Base-by-base conservation (phyloP, 2,888 invertebrate species). In the Cataglyphis albicans region DNA sequence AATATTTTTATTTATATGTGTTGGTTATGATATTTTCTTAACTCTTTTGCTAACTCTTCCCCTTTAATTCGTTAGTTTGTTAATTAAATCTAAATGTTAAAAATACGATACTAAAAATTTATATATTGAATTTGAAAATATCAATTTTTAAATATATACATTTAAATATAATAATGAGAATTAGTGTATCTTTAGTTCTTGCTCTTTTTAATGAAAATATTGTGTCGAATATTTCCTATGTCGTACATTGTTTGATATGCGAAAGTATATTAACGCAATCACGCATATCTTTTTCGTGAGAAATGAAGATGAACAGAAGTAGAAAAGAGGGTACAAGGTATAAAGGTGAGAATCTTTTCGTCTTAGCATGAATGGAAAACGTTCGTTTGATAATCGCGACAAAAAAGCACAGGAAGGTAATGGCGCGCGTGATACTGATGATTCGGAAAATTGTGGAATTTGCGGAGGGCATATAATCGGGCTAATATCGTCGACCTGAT, bases 371-470 rank as follows among this genome's bases (percentile, higher is more conserved):
- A 64, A 59, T 48, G 72, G 61, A 82, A 89, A 83, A 74, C 81
- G 82, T 86, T 74, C 81, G 82, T 70, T 29, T 70, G 86, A 87
- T 90, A 89, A 91, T 90, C 87, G 87, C 78, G 67, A 85, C 86
- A 83, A 89, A 86, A 83, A 82, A 86, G 86, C 68, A 81, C 65
- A 67, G 81, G 84, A 82, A 84, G 86, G 85, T 91, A 91, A 91
- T 91, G 87, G 88, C 81, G 88, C 87, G 88, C 89, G 84, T 81
- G 87, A 82, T 91, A 90, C 87, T 84, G 89, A 90, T 91, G 91
- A 92, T 92, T 91, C 91, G 88, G 90, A 91, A 92, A 92, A 93
- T 93, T 90, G 92, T 91, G 87, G 88, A 92, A n/a, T n/a, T n/a
- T n/a, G 91, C 90, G 90, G 84, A 86, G 89, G 83, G 87, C 85